phyloP scores from a whole-genome alignment of 2,888 invertebrate genomes.

The Aphodius granarius region DNA sequence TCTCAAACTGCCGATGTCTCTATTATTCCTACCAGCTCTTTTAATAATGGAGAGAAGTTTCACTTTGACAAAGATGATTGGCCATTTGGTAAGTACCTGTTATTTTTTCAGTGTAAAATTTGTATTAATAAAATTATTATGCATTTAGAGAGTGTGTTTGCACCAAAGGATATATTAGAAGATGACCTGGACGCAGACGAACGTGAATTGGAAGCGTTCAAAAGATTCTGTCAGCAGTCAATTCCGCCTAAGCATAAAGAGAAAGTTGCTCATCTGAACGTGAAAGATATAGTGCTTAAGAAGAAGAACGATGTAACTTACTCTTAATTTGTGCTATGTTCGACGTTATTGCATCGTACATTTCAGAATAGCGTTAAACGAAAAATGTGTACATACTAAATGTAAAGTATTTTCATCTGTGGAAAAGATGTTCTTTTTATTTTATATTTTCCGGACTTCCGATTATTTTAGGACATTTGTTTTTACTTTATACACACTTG shows the following conservation, averaged over 20 bases:
- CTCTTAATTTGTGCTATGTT: slow-evolving; percentile 27
- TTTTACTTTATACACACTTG: background rate
- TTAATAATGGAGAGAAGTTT: slow-evolving; percentile 44
- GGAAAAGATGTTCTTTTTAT: background rate
- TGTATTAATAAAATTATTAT: slow-evolving; percentile 3
- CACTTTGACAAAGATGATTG: slow-evolving; percentile 50
- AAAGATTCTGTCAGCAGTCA: slow-evolving; percentile 83
- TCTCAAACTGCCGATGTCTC: slow-evolving; percentile 51
- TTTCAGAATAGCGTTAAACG: background rate
- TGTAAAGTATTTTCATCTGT: background rate
- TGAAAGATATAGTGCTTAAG: slow-evolving; percentile 74
- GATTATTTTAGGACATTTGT: background rate
- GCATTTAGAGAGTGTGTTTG: slow-evolving; percentile 69
- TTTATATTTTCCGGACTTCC: background rate
- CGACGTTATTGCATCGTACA: background rate
- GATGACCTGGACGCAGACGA: slow-evolving; percentile 79
- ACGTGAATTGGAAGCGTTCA: slow-evolving; percentile 83
- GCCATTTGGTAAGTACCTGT: slow-evolving; percentile 46
- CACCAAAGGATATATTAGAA: slow-evolving; percentile 79
- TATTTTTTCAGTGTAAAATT: too few species aligned
- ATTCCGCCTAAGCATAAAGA: slow-evolving; percentile 77
- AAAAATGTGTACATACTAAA: background rate
- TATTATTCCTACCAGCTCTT: slow-evolving; percentile 47
- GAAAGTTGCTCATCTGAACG: slow-evolving; percentile 73
- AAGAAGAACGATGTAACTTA: slow-evolving; percentile 57